Evolutionary conservation across 2,797 vertebrate species (phyloP), one percentile per base, ranked within the genome.

Genomic region (Euphonia xanthogaster): DNA sequence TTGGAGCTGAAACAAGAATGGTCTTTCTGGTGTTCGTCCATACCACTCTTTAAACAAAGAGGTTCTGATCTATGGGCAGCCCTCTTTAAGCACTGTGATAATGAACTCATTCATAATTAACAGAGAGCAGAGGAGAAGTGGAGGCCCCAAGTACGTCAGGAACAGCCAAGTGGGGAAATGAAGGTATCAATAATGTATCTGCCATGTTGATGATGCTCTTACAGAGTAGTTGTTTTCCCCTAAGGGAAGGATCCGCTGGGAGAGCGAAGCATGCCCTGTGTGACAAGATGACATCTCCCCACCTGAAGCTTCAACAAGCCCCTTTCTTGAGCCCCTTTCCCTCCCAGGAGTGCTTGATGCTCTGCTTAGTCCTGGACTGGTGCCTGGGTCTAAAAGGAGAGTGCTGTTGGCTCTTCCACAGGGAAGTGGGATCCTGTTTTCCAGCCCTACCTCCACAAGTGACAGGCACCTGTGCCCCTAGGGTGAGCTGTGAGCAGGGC

Each of bases 121-220:
- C 28, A 35, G 45, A 60, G 55, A 87, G 53, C n/a, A 65, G 88
- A 74, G 50, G 33, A 91, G n/a, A 58, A 80, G 25, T 27, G 12
- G 16, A 47, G 54, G 72, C 47, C 39, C 89, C 61, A 77, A 54
- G 74, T 40, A 72, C 45, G 58, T 50, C 24, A 25, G 40, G 57
- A 81, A 35, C 37, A 58, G 82, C 53, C 67, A 68, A 77, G 22
- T 28, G 30, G 60, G 63, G 61, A 96, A 63, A 77, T 27, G 35
- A 74, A 80, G 24, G 60, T 86, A 93, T 90, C 51, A 90, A 47
- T 94, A 93, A 91, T 88, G 27, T 67, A 86, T 96, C 67, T 94
- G 53, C 63, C 1, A 0, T 48, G 58, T 55, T 86, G 54, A 63
- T 54, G 76, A 28, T 81, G 67, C 66, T 81, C 50, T 90, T 79